These are phyloP conservation scores for Porphyrio hochstetteri DNA, from an alignment of 2,113 vertebrate genomes.

Conservation along the genomic window DNA sequence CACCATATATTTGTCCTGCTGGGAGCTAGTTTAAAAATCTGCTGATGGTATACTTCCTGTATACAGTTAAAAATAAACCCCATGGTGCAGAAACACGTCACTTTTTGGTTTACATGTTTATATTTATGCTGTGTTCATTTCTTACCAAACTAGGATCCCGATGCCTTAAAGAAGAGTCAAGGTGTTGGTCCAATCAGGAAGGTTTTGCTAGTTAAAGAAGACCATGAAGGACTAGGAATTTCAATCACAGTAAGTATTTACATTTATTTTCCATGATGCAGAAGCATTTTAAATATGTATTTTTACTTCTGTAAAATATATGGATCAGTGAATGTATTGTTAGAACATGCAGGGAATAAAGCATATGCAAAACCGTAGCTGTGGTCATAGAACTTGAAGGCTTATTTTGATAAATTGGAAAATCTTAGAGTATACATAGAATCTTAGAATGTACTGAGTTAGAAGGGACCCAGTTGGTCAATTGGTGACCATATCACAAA, in stretches of 20 bases:
- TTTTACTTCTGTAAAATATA: neutral
- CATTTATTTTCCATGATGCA: neutral
- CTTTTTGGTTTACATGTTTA: neutral
- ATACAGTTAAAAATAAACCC: neutral
- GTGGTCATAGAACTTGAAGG: neutral
- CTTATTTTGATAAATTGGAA: neutral
- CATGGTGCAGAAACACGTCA: neutral
- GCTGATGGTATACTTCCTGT: neutral
- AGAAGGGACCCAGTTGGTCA: no score
- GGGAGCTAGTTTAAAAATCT: neutral
- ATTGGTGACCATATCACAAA: no score
- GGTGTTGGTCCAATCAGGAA: constrained; percentile 97
- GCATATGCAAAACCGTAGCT: neutral
- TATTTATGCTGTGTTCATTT: neutral
- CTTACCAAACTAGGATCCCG: constrained; percentile 83
- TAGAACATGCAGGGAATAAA: neutral
- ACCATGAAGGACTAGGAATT: constrained; percentile 97
- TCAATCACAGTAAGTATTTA: constrained; percentile 91
- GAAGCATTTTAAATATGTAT: neutral
- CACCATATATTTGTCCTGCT: neutral
- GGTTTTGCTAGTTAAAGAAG: constrained; percentile 94
- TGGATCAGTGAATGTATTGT: neutral
- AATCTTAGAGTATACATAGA: neutral
- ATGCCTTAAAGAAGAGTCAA: constrained; percentile 95
- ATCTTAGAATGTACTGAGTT: neutral